A percentile compares a stretch with the other conserved stretches of the same genome.
Conservation (phyloP, 1,140 invertebrate species). For the Caenorhabditis latens region DNA sequence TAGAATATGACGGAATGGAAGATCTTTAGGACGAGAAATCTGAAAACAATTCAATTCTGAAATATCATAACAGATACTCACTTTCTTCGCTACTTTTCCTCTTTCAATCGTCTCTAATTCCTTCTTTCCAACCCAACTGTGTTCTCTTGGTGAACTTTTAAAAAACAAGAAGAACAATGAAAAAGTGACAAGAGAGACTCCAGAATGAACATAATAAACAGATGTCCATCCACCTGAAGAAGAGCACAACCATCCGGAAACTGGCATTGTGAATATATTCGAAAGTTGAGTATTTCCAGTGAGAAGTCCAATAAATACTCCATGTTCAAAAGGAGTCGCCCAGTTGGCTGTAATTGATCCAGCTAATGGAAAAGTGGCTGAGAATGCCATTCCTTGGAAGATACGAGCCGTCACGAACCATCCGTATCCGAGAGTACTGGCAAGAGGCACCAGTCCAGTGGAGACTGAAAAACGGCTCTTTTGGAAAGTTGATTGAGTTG, state of each 20-base stretch:
- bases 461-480: not conserved
- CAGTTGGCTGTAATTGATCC: conserved; percentile 44
- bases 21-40: conserved; percentile 25
- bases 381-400: conserved; percentile 43
- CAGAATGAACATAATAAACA: conserved; percentile 34
- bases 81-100: conserved; percentile 27
- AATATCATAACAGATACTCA: not conserved
- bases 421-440: conserved; percentile 4
- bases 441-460: not conserved
- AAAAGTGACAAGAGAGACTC: conserved; percentile 31
- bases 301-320: conserved; percentile 26
- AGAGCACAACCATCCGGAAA: conserved; percentile 40
- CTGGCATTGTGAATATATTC: conserved; percentile 38
- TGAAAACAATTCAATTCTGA: not conserved
- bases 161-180: conserved; percentile 16
- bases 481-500: too few relatives aligned
- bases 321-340: conserved; percentile 28
- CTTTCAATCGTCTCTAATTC: conserved; percentile 11
- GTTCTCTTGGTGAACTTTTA: conserved; percentile 7
- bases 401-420: conserved; percentile 42
- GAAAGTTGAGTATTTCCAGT: conserved; percentile 27
- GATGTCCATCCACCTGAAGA: conserved; percentile 20
- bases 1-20: conserved; percentile 43
- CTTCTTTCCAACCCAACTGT: conserved; percentile 35
- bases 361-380: conserved; percentile 18